Evolutionary conservation across 2,888 invertebrate species (phyloP).

Genomic region (Liodrosophila aerea): DNA sequence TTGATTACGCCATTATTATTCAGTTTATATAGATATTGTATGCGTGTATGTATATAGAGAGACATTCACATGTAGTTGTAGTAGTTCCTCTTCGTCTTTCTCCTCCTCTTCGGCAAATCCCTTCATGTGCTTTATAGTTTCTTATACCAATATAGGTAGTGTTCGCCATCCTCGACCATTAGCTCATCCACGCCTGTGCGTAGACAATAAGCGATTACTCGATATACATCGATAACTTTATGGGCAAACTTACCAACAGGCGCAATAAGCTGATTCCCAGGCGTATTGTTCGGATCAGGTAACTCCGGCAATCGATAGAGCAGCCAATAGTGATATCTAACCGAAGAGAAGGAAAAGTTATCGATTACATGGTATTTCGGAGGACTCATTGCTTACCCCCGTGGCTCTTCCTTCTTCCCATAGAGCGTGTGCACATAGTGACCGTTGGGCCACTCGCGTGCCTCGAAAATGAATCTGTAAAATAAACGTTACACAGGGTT

Average conservation of each 20-base stretch:
- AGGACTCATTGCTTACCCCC: slow-evolving; percentile 72
- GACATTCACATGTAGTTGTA: slow-evolving; percentile 19
- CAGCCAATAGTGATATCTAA: slow-evolving; percentile 93
- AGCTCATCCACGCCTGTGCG: slow-evolving; percentile 90
- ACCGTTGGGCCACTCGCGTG: slow-evolving; percentile 95
- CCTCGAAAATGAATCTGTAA: slow-evolving; percentile 87
- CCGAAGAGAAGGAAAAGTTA: neutral
- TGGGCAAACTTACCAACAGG: slow-evolving; percentile 88
- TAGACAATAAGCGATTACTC: too few relatives aligned
- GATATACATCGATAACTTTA: neutral
- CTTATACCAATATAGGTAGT: slow-evolving; percentile 96
- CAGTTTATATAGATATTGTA: slow-evolving; percentile 14
- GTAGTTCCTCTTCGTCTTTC: slow-evolving; percentile 20
- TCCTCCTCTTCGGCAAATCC: slow-evolving; percentile 29
- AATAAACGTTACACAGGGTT: neutral
- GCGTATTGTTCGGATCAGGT: slow-evolving; percentile 91
- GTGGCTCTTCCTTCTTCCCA: slow-evolving; percentile 82
- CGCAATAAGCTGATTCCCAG: slow-evolving; percentile 93
- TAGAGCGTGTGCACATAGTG: slow-evolving; percentile 94
- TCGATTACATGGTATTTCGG: neutral
- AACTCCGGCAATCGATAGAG: slow-evolving; percentile 91
- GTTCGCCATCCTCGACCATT: slow-evolving; percentile 93
- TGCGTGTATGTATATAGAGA: slow-evolving; percentile 22
- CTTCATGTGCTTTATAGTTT: slow-evolving; percentile 86
- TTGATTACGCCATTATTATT: slow-evolving; percentile 28